Conservation (phyloP, 2,888 invertebrate species). For the Drosophila affinis region DNA sequence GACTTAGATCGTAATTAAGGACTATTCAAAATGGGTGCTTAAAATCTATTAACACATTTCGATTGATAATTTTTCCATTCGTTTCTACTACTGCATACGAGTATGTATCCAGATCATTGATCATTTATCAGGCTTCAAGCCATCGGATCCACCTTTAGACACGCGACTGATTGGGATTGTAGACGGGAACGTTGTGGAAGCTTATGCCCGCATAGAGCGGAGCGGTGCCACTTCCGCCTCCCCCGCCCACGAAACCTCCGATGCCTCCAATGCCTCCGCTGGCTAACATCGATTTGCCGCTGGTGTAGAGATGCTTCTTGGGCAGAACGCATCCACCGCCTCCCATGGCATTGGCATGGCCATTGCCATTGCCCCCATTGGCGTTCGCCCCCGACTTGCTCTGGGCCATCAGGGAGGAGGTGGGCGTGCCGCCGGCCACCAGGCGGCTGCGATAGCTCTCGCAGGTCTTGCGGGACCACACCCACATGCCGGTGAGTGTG, state of each 20-base stretch:
- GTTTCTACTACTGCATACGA: background rate
- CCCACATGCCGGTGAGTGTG: constrained; percentile 83
- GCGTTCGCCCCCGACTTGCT: constrained; percentile 67
- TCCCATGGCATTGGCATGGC: background rate
- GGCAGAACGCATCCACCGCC: constrained; percentile 50
- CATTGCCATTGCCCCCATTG: background rate
- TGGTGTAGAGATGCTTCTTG: constrained; percentile 79
- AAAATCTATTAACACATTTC: constrained; percentile 79
- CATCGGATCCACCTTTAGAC: constrained; percentile 72
- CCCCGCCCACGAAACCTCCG: background rate
- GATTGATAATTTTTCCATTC: constrained; percentile 30
- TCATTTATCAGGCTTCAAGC: background rate
- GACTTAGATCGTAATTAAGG: constrained; percentile 26
- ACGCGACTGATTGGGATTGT: constrained; percentile 78
- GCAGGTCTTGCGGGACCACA: constrained; percentile 84
- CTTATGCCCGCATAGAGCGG: constrained; percentile 83
- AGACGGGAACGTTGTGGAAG: constrained; percentile 83
- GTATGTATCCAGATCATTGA: constrained; percentile 2
- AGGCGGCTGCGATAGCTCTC: constrained; percentile 82
- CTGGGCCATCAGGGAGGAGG: constrained; percentile 76
- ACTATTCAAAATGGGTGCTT: constrained; percentile 33
- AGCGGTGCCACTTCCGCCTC: constrained; percentile 31
- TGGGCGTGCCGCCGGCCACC: constrained; percentile 66
- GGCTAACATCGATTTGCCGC: constrained; percentile 62
- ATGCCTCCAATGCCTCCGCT: background rate